Evolutionary conservation across 2,888 invertebrate genomes (phyloP), one percentile per base, ranked within the genome.

Genomic region (Agrotis exclamationis): DNA sequence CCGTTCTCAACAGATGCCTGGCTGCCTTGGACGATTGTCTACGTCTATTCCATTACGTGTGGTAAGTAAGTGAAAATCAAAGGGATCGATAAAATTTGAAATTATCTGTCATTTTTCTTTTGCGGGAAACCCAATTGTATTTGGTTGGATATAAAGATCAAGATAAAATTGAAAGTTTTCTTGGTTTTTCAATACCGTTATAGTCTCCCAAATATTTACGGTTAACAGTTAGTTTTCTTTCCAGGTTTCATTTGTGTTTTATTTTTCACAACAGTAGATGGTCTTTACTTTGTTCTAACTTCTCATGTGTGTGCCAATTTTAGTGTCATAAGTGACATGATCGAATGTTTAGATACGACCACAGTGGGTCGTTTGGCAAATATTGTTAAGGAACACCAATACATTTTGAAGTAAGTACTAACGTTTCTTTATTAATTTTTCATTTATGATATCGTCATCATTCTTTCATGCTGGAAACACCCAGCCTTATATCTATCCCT

Each of bases 241-340:
- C 0, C 87, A 95, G 95, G 94, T 80, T 93, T 90, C 50, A 83
- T 91, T 24, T 94, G 94, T 72, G 89, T 92, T 0, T 66, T 94
- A 24, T 94, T 85, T 74, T 93, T 85, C 51, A 91, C 93, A 1
- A 91, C 92, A 0, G 86, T 89, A 0, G 95, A 95, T 70, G 91
- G 92, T 1, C 65, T 95, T 0, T 95, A 94, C 69, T 94, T 90
- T 57, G 85, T 93, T 5, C 65, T 95, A 57, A 92, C 94, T 0
- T 91, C 92, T 20, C 93, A 94, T 22, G 87, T 94, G 1, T 95
- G 94, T 74, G 88, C 88, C 20, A 90, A 94, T 69, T 93, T 95
- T 54, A 76, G 82, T 0, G 76, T 94, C 0, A 85, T 96, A 7
- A 92, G 91, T 71, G 76, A 89, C 13, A 91, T 89, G 75, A 86